Evolutionary conservation across 2,888 invertebrate genomes (phyloP), one percentile per base, ranked within the genome.

Genomic region (Cephonodes hylas): DNA sequence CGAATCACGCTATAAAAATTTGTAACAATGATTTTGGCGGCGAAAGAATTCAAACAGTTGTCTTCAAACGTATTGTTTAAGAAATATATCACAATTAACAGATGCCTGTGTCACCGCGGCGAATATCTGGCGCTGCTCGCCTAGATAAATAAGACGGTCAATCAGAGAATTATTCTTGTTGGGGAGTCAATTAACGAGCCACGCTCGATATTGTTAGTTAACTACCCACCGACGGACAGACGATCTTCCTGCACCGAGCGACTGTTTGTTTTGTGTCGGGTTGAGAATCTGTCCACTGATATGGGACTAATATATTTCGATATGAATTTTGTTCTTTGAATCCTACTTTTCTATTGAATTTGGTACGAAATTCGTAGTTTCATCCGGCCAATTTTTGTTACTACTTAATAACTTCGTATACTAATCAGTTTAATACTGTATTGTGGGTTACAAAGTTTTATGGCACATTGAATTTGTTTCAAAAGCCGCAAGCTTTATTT

Each of bases 181-280:
- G 56, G 22, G 62, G 60, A 73, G 71, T 68, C 71, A 75, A 79
- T 80, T 78, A 80, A 65, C 69, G 63, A 69, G 70, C 70, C 67
- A 72, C 66, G 71, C 66, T 42, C 58, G 53, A 61, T 59, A 68
- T 66, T 59, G 67, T 65, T 66, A 61, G 60, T 6, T 61, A 67
- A 62, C 69, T 66, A 68, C 63, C 67, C 63, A 72, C 60, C 62
- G 74, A 77, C 71, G 72, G 74, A 75, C 71, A 73, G 72, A 77
- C 66, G 71, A 69, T 66, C 67, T 64, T 63, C 58, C 61, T 65
- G 66, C 63, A 70, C 60, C 69, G 68, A 68, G 63, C 60, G 65
- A 73, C 70, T 70, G 65, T 76, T 75, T 46, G 46, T 58, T 44
- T 34, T 38, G 23, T 44, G 38, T 7, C 22, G n/a, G 10, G n/a